phyloP scores from a whole-genome alignment of 2,113 vertebrate species.

The Silurus asotus region DNA sequence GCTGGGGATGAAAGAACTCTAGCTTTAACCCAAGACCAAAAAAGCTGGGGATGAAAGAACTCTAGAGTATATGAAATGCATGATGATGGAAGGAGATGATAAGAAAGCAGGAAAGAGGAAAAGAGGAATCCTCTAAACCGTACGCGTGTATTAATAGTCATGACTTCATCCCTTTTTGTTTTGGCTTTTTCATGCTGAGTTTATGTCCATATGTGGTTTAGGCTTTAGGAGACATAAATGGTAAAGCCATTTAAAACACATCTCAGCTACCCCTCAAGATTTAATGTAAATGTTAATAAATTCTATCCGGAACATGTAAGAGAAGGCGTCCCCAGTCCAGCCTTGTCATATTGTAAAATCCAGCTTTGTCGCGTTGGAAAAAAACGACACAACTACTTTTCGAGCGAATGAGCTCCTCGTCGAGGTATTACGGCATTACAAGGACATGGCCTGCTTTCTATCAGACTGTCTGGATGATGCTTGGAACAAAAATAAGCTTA shows the following conservation, averaged over 20 bases:
- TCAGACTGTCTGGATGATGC: constrained; percentile 32
- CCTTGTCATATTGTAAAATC: constrained; percentile 19
- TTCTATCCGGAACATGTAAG: constrained; percentile 4
- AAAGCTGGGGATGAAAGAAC: constrained; percentile 30
- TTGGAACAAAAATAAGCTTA: constrained; percentile 6
- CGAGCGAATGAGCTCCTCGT: background rate
- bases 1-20: too few species aligned
- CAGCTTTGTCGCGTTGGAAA: constrained; percentile 17
- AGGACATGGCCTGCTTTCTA: constrained; percentile 22
- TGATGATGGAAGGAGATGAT: constrained; percentile 46
- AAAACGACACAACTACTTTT: constrained; percentile 1
- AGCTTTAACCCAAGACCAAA: constrained; percentile 37
- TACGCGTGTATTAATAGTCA: constrained; percentile 45
- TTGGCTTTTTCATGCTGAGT: constrained; percentile 19
- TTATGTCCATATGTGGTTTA: constrained; percentile 21
- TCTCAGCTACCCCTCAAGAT: constrained; percentile 4
- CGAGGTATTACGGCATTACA: background rate
- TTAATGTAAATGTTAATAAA: constrained; percentile 14
- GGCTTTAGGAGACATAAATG: background rate
- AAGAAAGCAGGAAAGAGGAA: constrained; percentile 38
- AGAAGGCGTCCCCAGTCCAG: background rate
- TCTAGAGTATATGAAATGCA: constrained; percentile 9
- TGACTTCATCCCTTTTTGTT: constrained; percentile 59
- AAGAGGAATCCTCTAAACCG: constrained; percentile 51
- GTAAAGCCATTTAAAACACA: constrained; percentile 10